Evolutionary conservation across 92 coral and sea anemone genomes (phyloP).

Genomic region (Montipora capitata): DNA sequence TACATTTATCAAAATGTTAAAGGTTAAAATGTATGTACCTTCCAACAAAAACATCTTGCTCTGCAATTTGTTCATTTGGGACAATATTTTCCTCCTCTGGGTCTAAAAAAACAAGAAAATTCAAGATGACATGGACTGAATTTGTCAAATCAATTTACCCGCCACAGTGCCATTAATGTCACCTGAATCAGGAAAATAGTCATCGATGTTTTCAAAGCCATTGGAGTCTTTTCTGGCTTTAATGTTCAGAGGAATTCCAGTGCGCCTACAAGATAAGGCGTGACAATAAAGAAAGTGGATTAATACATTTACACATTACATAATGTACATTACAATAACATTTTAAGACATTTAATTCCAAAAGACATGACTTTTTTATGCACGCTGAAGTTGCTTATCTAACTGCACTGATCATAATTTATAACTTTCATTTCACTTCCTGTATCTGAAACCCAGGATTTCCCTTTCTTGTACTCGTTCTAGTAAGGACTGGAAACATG

Average conservation of each 20-base stretch:
- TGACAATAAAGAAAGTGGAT: background rate
- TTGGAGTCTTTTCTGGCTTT: slow-evolving; percentile 77
- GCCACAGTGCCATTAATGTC: background rate
- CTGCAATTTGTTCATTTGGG: slow-evolving; percentile 21
- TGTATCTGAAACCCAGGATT: too few relatives aligned
- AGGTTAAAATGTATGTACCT: background rate
- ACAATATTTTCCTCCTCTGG: slow-evolving; percentile 60
- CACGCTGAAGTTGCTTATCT: too few relatives aligned
- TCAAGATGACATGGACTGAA: background rate
- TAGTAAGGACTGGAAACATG: too few relatives aligned
- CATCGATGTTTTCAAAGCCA: slow-evolving; percentile 88
- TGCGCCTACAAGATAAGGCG: slow-evolving; percentile 64
- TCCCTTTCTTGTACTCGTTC: too few relatives aligned
- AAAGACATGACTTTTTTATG: too few relatives aligned
- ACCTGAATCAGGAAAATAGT: slow-evolving; percentile 96
- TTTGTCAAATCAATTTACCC: too few relatives aligned
- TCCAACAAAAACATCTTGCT: slow-evolving; percentile 15
- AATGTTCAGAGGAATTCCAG: slow-evolving; percentile 85
- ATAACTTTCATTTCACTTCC: too few relatives aligned
- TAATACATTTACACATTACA: too few relatives aligned
- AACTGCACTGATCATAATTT: too few relatives aligned
- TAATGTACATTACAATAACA: too few relatives aligned
- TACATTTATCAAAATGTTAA: too few relatives aligned
- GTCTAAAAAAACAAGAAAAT: slow-evolving; percentile 21
- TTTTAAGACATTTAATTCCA: too few relatives aligned